Percentiles rank a stretch among this genome's conserved stretches.
Evolutionary conservation across 2,797 vertebrate species (phyloP).

Genomic region (Lacerta viridis): DNA sequence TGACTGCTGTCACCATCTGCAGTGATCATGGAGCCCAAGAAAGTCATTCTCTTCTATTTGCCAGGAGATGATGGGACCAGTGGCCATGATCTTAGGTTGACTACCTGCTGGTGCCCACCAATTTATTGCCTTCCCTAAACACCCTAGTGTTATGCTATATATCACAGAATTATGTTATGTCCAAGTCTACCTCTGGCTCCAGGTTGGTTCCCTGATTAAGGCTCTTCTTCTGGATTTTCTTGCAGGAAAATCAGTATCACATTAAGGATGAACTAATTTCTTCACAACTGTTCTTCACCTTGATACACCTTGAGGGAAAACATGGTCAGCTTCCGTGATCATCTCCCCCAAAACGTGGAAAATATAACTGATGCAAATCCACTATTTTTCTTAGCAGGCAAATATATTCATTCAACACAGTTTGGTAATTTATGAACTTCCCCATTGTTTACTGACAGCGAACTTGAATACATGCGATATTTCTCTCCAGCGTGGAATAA

Average conservation of each 20-base stretch:
- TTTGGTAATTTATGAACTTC: slow-evolving; percentile 63
- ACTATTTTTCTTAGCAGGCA: slow-evolving; percentile 25
- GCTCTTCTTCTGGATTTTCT: no score
- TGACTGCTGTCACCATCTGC: no score
- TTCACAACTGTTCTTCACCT: background rate
- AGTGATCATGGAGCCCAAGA: no score
- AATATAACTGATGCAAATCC: background rate
- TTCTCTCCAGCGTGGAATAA: slow-evolving; percentile 71
- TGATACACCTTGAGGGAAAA: background rate
- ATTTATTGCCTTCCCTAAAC: no score
- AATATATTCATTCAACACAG: slow-evolving; percentile 43
- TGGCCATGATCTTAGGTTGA: no score
- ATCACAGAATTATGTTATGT: no score
- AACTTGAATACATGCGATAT: slow-evolving; percentile 60
- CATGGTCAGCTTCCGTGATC: background rate
- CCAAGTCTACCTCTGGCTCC: background rate
- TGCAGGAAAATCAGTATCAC: no score
- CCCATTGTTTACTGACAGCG: slow-evolving; percentile 36
- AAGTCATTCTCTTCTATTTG: no score
- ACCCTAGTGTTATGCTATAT: no score
- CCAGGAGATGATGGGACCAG: no score
- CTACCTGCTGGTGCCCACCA: no score
- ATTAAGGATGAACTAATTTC: background rate
- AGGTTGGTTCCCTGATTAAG: background rate
- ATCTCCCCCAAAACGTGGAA: background rate